Evolutionary conservation across 2,888 invertebrate genomes (phyloP).

Genomic region (Andrena hattorfiana): DNA sequence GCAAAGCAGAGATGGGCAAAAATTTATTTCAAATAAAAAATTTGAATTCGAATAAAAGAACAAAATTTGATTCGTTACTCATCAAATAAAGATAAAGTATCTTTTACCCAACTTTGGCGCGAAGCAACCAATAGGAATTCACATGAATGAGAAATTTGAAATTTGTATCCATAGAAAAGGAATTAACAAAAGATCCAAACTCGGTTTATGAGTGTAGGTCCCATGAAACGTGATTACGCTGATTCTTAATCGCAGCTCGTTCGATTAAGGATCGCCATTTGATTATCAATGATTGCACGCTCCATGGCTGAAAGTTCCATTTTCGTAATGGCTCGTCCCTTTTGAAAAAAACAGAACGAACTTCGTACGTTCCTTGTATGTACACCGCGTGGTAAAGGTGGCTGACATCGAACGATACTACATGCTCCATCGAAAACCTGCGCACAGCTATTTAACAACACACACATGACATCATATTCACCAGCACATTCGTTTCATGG

Average conservation of each 20-base stretch:
- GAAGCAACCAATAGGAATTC: neutral
- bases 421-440: slow-evolving; percentile 76
- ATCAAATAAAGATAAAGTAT: too few relatives aligned
- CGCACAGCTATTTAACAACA: slow-evolving; percentile 64
- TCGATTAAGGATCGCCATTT: neutral
- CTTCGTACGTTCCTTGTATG: slow-evolving; percentile 27
- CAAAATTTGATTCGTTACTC: too few relatives aligned
- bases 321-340: slow-evolving; percentile 22
- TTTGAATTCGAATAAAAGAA: too few relatives aligned
- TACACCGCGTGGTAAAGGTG: slow-evolving; percentile 35
- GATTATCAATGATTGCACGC: slow-evolving; percentile 5
- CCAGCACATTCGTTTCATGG: slow-evolving; percentile 68
- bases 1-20: neutral
- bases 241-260: neutral
- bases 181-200: neutral
- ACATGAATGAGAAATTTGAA: neutral
- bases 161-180: neutral
- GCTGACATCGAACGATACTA: slow-evolving; percentile 70
- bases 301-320: slow-evolving; percentile 3
- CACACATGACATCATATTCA: slow-evolving; percentile 67
- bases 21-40: too few relatives aligned
- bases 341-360: neutral
- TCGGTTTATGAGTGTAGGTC: neutral
- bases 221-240: neutral
- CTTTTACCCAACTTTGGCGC: neutral